Evolutionary conservation across 2,888 invertebrate species (phyloP).

Genomic region (Acholoe squamosa): DNA sequence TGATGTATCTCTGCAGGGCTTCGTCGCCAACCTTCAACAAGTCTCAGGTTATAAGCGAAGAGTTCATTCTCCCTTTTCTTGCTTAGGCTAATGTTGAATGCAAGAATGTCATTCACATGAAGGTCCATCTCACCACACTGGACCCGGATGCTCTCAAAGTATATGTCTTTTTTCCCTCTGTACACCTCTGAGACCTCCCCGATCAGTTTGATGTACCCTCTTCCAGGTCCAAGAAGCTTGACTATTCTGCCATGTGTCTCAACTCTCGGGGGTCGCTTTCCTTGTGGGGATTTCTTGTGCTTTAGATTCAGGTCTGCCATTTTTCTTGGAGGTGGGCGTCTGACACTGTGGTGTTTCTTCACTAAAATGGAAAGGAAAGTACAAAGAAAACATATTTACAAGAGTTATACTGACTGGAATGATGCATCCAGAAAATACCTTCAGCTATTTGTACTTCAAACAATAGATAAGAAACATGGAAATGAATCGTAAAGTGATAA

Average conservation of each 20-base stretch:
- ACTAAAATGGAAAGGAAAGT: too few relatives aligned
- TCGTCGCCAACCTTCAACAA: not conserved
- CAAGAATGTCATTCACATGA: not conserved
- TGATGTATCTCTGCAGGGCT: not conserved
- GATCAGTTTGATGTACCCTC: conserved; percentile 13
- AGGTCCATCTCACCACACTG: not conserved
- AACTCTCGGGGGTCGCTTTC: too few relatives aligned
- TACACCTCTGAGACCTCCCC: not conserved
- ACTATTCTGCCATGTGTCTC: not conserved
- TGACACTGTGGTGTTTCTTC: too few relatives aligned
- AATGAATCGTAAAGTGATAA: too few relatives aligned
- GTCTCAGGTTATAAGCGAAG: not conserved
- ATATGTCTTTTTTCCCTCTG: not conserved
- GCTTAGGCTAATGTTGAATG: conserved; percentile 7
- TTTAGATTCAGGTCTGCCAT: too few relatives aligned
- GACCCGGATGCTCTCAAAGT: not conserved
- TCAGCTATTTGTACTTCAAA: too few relatives aligned
- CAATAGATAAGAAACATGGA: too few relatives aligned
- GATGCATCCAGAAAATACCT: too few relatives aligned
- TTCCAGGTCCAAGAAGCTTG: not conserved
- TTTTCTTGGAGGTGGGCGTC: too few relatives aligned
- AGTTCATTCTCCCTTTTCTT: not conserved
- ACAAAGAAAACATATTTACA: too few relatives aligned
- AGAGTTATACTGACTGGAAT: too few relatives aligned
- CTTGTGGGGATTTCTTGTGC: too few relatives aligned